Percentiles rank a stretch among this genome's conserved stretches.
Conservation (phyloP, 2,113 vertebrate species). For the Octodon degus region DNA sequence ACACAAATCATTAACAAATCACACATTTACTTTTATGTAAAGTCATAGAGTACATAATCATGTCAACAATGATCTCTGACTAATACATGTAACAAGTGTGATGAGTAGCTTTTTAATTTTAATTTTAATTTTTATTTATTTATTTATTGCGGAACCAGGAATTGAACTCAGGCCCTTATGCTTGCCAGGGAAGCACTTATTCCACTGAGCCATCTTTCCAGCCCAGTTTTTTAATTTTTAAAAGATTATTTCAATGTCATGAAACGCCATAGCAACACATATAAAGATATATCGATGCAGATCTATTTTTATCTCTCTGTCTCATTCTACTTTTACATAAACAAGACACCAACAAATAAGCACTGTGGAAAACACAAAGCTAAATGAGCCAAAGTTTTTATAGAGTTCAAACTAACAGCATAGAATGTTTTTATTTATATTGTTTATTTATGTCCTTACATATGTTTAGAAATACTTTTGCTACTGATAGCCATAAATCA, state of each 20-base stretch:
- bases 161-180: too few species aligned
- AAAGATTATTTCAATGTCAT: neutral
- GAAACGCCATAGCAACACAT: neutral
- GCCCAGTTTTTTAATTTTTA: too few species aligned
- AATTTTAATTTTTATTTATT: too few species aligned
- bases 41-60: neutral
- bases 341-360: neutral
- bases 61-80: constrained; percentile 25
- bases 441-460: neutral
- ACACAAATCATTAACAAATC: neutral
- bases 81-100: neutral
- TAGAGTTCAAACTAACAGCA: neutral
- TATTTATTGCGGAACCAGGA: too few species aligned
- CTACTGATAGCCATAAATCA: neutral
- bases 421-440: neutral
- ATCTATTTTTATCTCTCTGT: neutral
- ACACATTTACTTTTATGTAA: neutral
- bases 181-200: too few species aligned
- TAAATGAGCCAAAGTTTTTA: neutral
- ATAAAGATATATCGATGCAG: neutral
- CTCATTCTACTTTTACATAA: neutral
- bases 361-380: neutral
- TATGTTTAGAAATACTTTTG: neutral
- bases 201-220: too few species aligned
- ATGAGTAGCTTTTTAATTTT: neutral